Evolutionary conservation across 2,797 vertebrate genomes (phyloP).

Genomic region (Eremophila alpestris): DNA sequence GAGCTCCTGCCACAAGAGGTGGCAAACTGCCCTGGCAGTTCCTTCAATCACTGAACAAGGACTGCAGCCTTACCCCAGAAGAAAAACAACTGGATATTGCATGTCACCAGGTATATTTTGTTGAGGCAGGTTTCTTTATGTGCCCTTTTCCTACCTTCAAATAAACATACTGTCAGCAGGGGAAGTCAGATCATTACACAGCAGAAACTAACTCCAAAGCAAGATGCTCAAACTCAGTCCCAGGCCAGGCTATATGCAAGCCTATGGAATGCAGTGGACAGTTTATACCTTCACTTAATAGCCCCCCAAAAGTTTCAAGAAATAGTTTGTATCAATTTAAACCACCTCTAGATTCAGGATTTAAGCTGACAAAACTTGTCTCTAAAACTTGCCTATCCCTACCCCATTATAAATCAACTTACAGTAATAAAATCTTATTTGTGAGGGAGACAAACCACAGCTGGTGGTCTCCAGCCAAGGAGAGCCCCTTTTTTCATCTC

Average conservation of each 20-base stretch:
- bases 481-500: neutral
- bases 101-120: neutral
- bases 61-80: neutral
- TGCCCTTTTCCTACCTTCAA: neutral
- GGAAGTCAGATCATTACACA: neutral
- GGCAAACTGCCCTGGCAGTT: neutral
- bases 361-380: neutral
- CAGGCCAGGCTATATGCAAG: neutral
- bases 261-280: neutral
- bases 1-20: neutral
- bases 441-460: neutral
- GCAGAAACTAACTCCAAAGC: neutral
- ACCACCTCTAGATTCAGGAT: neutral
- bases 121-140: neutral
- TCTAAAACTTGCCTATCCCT: neutral
- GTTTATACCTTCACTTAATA: neutral
- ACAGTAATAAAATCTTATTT: neutral
- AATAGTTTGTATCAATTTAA: neutral
- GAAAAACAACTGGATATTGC: neutral
- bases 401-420: neutral
- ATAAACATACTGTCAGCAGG: neutral
- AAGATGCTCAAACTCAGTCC: neutral
- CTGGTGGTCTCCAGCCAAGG: neutral
- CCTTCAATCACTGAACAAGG: neutral
- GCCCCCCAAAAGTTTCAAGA: neutral